These are phyloP conservation scores for Tadarida brasiliensis DNA, from an alignment of 2,797 vertebrate species.

Conservation along the genomic window DNA sequence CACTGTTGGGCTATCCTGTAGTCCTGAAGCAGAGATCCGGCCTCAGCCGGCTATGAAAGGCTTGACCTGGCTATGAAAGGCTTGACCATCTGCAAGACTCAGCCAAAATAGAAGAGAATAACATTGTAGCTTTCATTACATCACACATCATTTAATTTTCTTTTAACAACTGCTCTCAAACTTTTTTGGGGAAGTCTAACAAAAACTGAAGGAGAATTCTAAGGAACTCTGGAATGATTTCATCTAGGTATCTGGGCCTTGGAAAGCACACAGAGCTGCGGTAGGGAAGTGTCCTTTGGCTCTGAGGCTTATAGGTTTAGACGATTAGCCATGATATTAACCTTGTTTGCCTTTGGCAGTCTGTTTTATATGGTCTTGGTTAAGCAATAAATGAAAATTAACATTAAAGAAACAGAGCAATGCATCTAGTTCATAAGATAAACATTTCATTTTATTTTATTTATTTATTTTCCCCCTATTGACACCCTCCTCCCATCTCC, in stretches of 20 bases:
- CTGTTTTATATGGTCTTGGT: background rate
- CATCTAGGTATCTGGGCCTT: background rate
- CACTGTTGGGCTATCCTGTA: accelerated
- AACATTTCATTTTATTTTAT: background rate
- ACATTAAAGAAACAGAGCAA: constrained; percentile 10
- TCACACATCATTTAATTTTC: background rate
- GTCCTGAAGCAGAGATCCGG: background rate
- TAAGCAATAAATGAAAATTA: constrained; percentile 2
- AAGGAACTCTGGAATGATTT: background rate
- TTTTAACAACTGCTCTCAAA: background rate
- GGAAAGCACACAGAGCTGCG: background rate
- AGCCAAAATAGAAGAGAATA: background rate
- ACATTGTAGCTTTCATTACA: background rate
- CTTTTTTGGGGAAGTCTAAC: background rate
- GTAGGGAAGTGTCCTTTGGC: background rate
- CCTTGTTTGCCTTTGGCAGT: background rate
- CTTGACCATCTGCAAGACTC: background rate
- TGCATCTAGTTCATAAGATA: background rate
- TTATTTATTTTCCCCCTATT: no score
- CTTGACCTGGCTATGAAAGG: background rate
- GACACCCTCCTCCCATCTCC: no score
- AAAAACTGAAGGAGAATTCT: constrained; percentile 1
- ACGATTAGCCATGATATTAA: background rate
- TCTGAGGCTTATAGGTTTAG: background rate
- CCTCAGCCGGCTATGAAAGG: background rate